Conservation (phyloP, 2,888 invertebrate genomes). For the Drosophila rellima region DNA sequence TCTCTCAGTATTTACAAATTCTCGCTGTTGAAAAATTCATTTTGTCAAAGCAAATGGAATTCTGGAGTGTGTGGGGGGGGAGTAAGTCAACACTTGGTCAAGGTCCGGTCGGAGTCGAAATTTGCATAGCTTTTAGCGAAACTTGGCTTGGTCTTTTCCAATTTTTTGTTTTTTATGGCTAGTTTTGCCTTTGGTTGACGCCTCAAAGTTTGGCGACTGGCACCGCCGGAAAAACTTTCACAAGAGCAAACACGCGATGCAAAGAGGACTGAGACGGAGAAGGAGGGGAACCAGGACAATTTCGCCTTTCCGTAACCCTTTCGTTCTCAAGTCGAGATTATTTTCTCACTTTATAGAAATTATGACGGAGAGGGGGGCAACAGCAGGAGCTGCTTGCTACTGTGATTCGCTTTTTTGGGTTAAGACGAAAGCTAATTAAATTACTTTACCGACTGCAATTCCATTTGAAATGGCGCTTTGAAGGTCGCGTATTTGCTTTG, state of each 20-base stretch:
- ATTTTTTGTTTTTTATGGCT: slow-evolving; percentile 26
- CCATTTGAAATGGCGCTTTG: slow-evolving; percentile 65
- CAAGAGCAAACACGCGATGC: slow-evolving; percentile 60
- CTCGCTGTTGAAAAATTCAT: slow-evolving; percentile 44
- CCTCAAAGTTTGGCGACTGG: slow-evolving; percentile 74
- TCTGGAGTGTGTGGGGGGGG: slow-evolving; percentile 15
- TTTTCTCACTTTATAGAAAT: slow-evolving; percentile 61
- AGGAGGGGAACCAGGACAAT: not conserved
- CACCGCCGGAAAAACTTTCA: slow-evolving; percentile 56
- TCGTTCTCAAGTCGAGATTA: slow-evolving; percentile 49
- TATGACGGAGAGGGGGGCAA: slow-evolving; percentile 20
- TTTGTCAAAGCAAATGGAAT: slow-evolving; percentile 29
- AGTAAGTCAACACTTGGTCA: slow-evolving; percentile 68
- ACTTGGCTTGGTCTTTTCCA: slow-evolving; percentile 21
- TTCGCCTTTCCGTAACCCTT: slow-evolving; percentile 38
- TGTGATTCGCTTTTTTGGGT: slow-evolving; percentile 48
- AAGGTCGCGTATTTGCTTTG: slow-evolving; percentile 68
- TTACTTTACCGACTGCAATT: slow-evolving; percentile 77
- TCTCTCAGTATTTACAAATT: slow-evolving; percentile 6
- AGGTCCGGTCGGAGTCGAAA: slow-evolving; percentile 33
- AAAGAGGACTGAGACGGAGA: not conserved
- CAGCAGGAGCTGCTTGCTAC: slow-evolving; percentile 25
- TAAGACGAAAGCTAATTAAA: slow-evolving; percentile 72
- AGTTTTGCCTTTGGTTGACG: slow-evolving; percentile 67
- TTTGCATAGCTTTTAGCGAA: slow-evolving; percentile 73